Evolutionary conservation across 2,797 vertebrate genomes (phyloP).

Genomic region (Pseudochromis fuscus): DNA sequence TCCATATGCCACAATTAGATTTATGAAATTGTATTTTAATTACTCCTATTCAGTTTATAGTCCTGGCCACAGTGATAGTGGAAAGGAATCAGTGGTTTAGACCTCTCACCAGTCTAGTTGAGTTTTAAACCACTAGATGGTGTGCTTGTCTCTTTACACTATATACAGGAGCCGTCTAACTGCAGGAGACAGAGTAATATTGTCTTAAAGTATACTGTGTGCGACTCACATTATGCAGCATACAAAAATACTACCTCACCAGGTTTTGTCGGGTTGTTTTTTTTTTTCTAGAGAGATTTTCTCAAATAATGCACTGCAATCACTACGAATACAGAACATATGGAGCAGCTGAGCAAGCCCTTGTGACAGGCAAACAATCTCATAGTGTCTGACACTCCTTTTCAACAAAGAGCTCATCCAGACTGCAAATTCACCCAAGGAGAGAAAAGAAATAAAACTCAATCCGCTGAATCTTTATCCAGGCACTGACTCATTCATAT

Average conservation of each 20-base stretch:
- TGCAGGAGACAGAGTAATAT: slow-evolving; percentile 27
- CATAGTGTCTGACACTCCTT: slow-evolving; percentile 50
- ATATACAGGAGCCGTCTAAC: slow-evolving; percentile 9
- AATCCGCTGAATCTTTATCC: slow-evolving; percentile 66
- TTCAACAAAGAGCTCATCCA: slow-evolving; percentile 64
- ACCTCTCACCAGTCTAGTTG: slow-evolving; percentile 26
- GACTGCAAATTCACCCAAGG: slow-evolving; percentile 57
- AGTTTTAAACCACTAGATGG: slow-evolving; percentile 79
- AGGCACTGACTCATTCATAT: slow-evolving; percentile 71
- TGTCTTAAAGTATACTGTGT: slow-evolving; percentile 31
- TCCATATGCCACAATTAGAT: not conserved
- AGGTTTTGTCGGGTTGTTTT: slow-evolving; percentile 14
- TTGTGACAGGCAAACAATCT: slow-evolving; percentile 62
- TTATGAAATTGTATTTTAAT: not conserved
- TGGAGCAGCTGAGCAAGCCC: slow-evolving; percentile 43
- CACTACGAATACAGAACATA: slow-evolving; percentile 43
- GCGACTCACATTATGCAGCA: slow-evolving; percentile 43
- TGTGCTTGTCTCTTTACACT: slow-evolving; percentile 69
- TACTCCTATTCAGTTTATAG: not conserved
- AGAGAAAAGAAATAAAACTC: slow-evolving; percentile 62
- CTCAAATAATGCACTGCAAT: slow-evolving; percentile 48
- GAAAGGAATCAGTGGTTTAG: not conserved
- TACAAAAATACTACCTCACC: slow-evolving; percentile 23
- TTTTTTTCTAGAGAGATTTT: slow-evolving; percentile 39
- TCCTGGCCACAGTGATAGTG: not conserved